A percentile compares a stretch with the other conserved stretches of the same genome.
Conservation (phyloP, 2,797 vertebrate genomes). For the Rhinatrema bivittatum region DNA sequence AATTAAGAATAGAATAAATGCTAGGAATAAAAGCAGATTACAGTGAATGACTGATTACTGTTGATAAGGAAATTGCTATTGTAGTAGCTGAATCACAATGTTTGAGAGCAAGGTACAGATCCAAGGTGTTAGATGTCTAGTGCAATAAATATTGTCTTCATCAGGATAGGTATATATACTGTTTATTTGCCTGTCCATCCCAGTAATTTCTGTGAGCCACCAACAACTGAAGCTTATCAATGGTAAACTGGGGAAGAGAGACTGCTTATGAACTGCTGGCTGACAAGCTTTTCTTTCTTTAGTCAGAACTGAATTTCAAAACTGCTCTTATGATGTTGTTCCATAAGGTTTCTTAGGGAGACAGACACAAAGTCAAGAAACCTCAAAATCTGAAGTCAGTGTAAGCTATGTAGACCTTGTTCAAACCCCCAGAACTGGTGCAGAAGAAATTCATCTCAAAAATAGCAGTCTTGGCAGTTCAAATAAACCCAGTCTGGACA, state of each 20-base stretch:
- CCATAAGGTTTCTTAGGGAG: too few relatives aligned
- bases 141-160: constrained; percentile 13
- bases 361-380: too few relatives aligned
- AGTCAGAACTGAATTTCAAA: too few relatives aligned
- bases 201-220: constrained; percentile 2
- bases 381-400: too few relatives aligned
- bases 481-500: neutral
- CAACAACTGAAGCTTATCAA: constrained; percentile 1
- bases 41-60: constrained; percentile 27
- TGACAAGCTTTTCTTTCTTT: too few relatives aligned
- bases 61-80: constrained; percentile 21
- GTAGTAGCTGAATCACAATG: constrained; percentile 3
- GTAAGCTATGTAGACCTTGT: too few relatives aligned
- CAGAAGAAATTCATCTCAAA: too few relatives aligned
- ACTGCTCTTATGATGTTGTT: too few relatives aligned
- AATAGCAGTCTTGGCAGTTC: too few relatives aligned
- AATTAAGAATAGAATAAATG: constrained; percentile 38
- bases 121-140: neutral
- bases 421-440: too few relatives aligned
- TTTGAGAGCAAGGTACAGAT: constrained; percentile 1
- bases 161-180: neutral
- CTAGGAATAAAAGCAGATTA: constrained; percentile 21
- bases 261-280: too few relatives aligned
- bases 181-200: neutral
- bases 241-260: neutral